Base-by-base conservation (phyloP, 2,113 vertebrate genomes). In the Alectura lathami region DNA sequence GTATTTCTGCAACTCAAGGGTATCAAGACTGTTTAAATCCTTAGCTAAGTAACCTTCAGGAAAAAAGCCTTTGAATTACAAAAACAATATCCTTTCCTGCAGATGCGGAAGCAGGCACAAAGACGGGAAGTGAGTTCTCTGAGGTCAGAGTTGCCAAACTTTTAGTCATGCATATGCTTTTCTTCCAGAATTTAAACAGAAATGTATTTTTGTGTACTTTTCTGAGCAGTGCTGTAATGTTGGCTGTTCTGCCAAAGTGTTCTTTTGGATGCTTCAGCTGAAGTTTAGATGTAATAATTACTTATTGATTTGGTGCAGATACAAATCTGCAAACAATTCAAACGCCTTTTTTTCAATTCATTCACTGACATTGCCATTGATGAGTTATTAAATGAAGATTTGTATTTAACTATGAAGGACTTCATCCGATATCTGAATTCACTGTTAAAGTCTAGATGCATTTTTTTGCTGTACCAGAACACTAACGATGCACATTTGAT, bases 391-490 rank as follows among this genome's bases (percentile, higher is more conserved):
- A 17, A 45, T 60, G 59, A 87, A 66, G 73, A 40, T 54, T 92
- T 48, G 62, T 90, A 45, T 94, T 93, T 86, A 82, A 86, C 77
- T 64, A 38, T 62, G 64, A 89, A 70, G 32, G 23, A 82, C 57
- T 32, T 63, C 75, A 6, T 32, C 36, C 45, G 13, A 17, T 40
- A 51, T 45, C 43, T 75, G 56, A 89, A 48, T 72, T 60, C 56
- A 29, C 23, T 54, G 47, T 56, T 70, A 48, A 47, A 20, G 50
- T 72, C 83, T 68, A 48, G 74, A 50, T 91, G 63, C 24, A 53
- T 12, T 62, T 86, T 40, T 75, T 36, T 91, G 69, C 62, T 75
- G 73, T 77, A 29, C 36, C 57, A 80, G 62, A 63, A 42, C 43
- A 69, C 59, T 24, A 78, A 72, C 57, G 67, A 64, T 69, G 53